Evolutionary conservation across 2,797 vertebrate species (phyloP).

Genomic region (Sebastes minor): DNA sequence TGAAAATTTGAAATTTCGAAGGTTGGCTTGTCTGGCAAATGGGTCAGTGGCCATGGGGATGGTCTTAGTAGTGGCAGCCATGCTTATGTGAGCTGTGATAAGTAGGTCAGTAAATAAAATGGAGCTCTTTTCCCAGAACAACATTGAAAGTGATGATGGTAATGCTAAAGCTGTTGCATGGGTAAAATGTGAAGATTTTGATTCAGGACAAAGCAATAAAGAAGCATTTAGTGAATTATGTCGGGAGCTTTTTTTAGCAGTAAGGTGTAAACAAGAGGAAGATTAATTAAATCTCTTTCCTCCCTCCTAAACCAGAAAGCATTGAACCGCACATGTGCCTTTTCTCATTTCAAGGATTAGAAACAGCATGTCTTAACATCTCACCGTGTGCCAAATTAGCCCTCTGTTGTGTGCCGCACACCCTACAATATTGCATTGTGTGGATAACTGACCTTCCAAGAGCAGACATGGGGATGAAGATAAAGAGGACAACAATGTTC

Average conservation of each 20-base stretch:
- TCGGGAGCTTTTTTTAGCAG: not conserved
- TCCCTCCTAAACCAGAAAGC: not conserved
- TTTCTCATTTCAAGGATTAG: constrained; percentile 38
- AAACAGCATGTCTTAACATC: not conserved
- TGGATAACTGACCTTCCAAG: constrained; percentile 20
- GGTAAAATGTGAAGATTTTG: not conserved
- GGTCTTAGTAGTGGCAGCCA: constrained; percentile 30
- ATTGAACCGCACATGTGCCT: constrained; percentile 4
- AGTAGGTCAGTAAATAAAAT: constrained; percentile 69
- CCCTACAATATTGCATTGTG: constrained; percentile 1
- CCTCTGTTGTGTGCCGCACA: constrained; percentile 7
- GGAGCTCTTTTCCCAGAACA: constrained; percentile 22
- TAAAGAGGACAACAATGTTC: not conserved
- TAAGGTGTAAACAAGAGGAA: not conserved
- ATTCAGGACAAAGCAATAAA: not conserved
- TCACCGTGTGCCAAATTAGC: constrained; percentile 10
- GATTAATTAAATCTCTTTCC: not conserved
- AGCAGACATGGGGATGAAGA: constrained; percentile 2
- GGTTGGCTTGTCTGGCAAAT: constrained; percentile 57
- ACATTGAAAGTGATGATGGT: not conserved
- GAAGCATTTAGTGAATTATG: not conserved
- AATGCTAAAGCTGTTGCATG: not conserved
- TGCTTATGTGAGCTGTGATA: constrained; percentile 44
- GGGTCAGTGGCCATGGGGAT: constrained; percentile 64
- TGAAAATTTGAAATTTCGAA: constrained; percentile 48